A percentile compares a stretch with the other conserved stretches of the same genome.
Conservation (phyloP, 1,140 invertebrate species). For the Copidosoma floridanum region DNA sequence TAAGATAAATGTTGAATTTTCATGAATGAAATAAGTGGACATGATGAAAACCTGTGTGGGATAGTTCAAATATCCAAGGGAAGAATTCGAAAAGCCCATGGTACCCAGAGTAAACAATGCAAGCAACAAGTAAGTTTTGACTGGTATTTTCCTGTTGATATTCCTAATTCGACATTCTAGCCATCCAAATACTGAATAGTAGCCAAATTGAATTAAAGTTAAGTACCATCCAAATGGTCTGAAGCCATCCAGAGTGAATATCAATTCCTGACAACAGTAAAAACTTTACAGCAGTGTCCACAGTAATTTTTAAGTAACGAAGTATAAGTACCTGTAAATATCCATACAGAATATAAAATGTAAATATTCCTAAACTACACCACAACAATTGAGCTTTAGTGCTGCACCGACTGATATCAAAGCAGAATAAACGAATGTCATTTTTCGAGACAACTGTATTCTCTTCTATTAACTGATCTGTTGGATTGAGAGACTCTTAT, state of each 20-base stretch:
- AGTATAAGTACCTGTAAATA: constrained; percentile 69
- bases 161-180: constrained; percentile 70
- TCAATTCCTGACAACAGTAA: constrained; percentile 69
- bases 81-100: constrained; percentile 94
- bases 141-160: constrained; percentile 72
- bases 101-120: constrained; percentile 88
- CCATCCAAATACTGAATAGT: constrained; percentile 80
- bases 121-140: constrained; percentile 76
- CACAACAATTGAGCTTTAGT: constrained; percentile 71
- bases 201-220: constrained; percentile 87
- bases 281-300: neutral
- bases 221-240: constrained; percentile 90
- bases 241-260: constrained; percentile 86
- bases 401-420: constrained; percentile 69
- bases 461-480: neutral
- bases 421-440: constrained; percentile 68
- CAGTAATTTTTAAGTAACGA: neutral
- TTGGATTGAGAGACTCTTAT: neutral
- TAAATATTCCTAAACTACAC: constrained; percentile 77
- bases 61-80: constrained; percentile 94
- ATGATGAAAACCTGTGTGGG: constrained; percentile 67
- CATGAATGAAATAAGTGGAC: neutral
- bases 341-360: constrained; percentile 87
- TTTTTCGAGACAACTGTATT: constrained; percentile 20
- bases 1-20: neutral